phyloP scores from a whole-genome alignment of 2,797 vertebrate species.

The Halcyon leucocephala region DNA sequence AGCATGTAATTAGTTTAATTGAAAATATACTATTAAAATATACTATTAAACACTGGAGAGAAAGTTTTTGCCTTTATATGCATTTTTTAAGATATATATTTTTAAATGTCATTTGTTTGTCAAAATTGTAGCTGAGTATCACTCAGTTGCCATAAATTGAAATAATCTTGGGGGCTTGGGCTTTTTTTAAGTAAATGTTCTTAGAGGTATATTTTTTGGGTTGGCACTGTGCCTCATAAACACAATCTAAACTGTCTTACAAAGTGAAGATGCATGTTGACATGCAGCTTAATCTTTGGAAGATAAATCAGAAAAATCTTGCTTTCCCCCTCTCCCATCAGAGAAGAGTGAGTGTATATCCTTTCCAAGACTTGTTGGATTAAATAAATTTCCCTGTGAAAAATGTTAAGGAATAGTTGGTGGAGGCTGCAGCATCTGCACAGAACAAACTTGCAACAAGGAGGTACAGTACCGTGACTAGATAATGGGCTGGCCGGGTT shows the following conservation, averaged over 20 bases:
- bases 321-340: not conserved
- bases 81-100: not conserved
- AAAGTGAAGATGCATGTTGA: not conserved
- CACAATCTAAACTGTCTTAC: not conserved
- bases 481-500: accelerated
- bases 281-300: not conserved
- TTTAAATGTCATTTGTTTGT: not conserved
- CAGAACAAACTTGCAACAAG: not conserved
- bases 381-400: not conserved
- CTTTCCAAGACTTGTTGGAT: not conserved
- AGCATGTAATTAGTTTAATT: not conserved
- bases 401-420: not conserved
- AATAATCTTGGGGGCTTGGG: not conserved
- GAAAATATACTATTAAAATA: not conserved
- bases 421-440: not conserved
- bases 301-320: not conserved
- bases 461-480: no score
- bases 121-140: not conserved
- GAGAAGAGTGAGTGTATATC: not conserved
- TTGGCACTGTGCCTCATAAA: not conserved
- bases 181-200: not conserved
- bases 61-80: not conserved
- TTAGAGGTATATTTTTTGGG: not conserved
- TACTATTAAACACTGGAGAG: not conserved
- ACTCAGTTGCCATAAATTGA: not conserved